Evolutionary conservation across 2,113 vertebrate species (phyloP).

Genomic region (Neogale vison): DNA sequence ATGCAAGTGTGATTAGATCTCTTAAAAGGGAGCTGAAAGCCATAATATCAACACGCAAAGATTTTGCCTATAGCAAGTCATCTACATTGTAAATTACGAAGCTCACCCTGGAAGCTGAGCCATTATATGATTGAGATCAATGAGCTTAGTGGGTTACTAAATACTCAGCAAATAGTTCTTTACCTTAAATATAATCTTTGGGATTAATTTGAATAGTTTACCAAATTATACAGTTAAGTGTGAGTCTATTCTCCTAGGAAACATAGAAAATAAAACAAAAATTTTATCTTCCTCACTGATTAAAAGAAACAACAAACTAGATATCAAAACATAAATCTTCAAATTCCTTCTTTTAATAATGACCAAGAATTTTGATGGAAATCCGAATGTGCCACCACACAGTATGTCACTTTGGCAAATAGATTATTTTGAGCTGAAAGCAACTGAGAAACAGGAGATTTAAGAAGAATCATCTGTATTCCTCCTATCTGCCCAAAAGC

Average conservation of each 20-base stretch:
- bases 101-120: conserved; percentile 65
- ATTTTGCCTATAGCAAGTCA: conserved; percentile 75
- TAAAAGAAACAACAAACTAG: conserved; percentile 10
- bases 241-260: neutral
- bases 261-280: conserved; percentile 14
- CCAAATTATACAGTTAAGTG: neutral
- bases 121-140: conserved; percentile 63
- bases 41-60: conserved; percentile 47
- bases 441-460: neutral
- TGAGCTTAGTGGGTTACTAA: conserved; percentile 54
- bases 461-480: neutral
- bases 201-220: conserved; percentile 48
- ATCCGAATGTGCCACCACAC: neutral
- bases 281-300: neutral
- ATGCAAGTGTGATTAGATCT: conserved; percentile 73
- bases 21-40: conserved; percentile 68
- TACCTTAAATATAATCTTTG: conserved; percentile 59
- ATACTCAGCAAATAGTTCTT: conserved; percentile 48
- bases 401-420: neutral
- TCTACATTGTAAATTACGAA: conserved; percentile 79
- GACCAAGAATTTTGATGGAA: neutral
- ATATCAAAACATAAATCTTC: neutral
- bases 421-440: neutral
- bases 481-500: neutral
- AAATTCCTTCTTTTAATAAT: neutral